These are phyloP conservation scores for Sebastes elongatus DNA, from an alignment of 2,797 vertebrate species.

Conservation along the genomic window DNA sequence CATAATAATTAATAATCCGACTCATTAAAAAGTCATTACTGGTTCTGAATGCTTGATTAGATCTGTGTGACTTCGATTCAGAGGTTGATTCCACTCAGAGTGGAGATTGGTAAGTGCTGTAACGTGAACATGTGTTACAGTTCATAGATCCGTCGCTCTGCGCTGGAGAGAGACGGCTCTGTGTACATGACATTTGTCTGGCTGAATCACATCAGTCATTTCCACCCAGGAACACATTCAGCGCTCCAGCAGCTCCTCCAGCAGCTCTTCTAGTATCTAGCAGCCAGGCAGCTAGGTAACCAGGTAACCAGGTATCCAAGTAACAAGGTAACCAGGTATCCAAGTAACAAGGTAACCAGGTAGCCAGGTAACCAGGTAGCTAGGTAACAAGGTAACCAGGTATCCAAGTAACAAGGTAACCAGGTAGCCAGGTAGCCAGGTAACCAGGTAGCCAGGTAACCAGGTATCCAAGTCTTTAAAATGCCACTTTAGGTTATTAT, in stretches of 20 bases:
- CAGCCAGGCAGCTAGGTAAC: not conserved
- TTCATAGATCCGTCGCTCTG: slow-evolving; percentile 77
- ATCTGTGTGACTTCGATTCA: slow-evolving; percentile 84
- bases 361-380: not conserved
- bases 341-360: not conserved
- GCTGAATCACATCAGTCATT: slow-evolving; percentile 39
- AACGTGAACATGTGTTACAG: slow-evolving; percentile 73
- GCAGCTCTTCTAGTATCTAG: slow-evolving; percentile 3
- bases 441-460: too few species aligned
- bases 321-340: too few species aligned
- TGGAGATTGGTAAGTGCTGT: too few species aligned
- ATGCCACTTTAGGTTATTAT: not conserved
- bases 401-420: not conserved
- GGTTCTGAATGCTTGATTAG: slow-evolving; percentile 81
- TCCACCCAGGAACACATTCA: slow-evolving; percentile 17
- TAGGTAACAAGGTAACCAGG: too few species aligned
- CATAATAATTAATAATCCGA: slow-evolving; percentile 52
- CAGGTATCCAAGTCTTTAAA: not conserved
- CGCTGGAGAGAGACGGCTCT: slow-evolving; percentile 29
- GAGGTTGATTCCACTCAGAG: slow-evolving; percentile 75
- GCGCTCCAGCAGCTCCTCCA: slow-evolving; percentile 10
- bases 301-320: too few species aligned
- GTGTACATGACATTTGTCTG: slow-evolving; percentile 70
- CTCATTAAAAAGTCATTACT: slow-evolving; percentile 87
- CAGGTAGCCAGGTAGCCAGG: not conserved